Conservation (phyloP, 2,113 vertebrate species). For the Cheilinus undulatus region DNA sequence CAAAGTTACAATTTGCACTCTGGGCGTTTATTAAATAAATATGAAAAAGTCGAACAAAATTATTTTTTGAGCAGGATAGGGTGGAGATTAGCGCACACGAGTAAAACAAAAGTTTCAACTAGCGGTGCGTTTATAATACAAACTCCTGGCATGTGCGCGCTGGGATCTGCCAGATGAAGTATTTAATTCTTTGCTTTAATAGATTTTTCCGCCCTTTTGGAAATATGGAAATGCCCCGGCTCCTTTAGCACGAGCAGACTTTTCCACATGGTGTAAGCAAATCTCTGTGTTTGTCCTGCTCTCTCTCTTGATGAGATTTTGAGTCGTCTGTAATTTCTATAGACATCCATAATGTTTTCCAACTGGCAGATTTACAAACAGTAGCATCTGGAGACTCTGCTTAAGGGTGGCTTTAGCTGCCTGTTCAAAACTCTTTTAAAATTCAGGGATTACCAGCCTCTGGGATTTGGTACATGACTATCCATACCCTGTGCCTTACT, state of each 20-base stretch:
- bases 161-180: conserved; percentile 82
- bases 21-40: conserved; percentile 80
- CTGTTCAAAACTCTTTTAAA: conserved; percentile 43
- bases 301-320: conserved; percentile 45
- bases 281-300: conserved; percentile 54
- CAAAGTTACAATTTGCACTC: conserved; percentile 75
- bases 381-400: conserved; percentile 52
- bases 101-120: conserved; percentile 77
- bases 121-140: conserved; percentile 76
- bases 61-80: conserved; percentile 51
- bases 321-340: conserved; percentile 43
- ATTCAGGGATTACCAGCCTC: conserved; percentile 39
- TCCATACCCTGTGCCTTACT: conserved; percentile 17
- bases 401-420: conserved; percentile 32
- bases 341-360: conserved; percentile 47
- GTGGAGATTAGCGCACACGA: conserved; percentile 67
- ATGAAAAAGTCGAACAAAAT: conserved; percentile 68
- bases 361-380: conserved; percentile 59
- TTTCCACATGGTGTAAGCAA: conserved; percentile 43
- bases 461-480: conserved; percentile 37
- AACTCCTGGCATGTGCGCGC: conserved; percentile 62
- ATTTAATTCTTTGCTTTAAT: conserved; percentile 70
- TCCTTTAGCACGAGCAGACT: conserved; percentile 40
- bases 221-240: conserved; percentile 54
- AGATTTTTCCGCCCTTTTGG: conserved; percentile 62